Evolutionary conservation across 1,140 invertebrate species (phyloP).

Genomic region (Apis mellifera): DNA sequence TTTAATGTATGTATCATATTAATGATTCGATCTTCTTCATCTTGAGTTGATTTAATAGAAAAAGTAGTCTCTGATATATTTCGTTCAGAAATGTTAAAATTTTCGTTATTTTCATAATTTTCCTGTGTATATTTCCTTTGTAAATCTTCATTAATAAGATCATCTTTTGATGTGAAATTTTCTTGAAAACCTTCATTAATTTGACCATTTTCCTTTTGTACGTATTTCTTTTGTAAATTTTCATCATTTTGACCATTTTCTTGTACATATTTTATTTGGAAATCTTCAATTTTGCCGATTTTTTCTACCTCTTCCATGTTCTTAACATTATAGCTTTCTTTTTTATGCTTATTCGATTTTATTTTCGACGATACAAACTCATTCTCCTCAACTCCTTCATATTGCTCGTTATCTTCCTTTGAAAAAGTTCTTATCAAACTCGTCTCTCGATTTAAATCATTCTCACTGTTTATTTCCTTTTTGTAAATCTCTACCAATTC

Average conservation of each 20-base stretch:
- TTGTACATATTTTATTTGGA: not conserved
- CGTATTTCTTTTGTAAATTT: not conserved
- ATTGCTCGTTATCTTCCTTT: not conserved
- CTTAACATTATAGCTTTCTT: not conserved
- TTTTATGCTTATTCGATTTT: not conserved
- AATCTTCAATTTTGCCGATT: not conserved
- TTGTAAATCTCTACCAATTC: constrained; percentile 25
- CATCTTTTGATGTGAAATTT: not conserved
- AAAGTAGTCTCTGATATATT: not conserved
- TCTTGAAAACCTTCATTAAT: not conserved
- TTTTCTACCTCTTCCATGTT: not conserved
- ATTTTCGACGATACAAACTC: no score
- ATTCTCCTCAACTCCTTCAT: not conserved
- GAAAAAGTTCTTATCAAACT: not conserved
- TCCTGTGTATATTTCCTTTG: not conserved
- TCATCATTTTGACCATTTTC: not conserved
- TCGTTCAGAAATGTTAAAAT: not conserved
- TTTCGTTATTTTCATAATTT: not conserved
- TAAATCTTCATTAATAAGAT: not conserved
- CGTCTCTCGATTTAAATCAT: not conserved
- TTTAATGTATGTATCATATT: no score
- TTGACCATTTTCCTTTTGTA: not conserved
- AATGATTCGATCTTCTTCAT: not conserved
- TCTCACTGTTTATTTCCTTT: not conserved
- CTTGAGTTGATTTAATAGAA: not conserved